Percentiles rank a stretch among this genome's conserved stretches.
These are phyloP conservation scores for Empidonax alnorum DNA, from an alignment of 2,113 vertebrate genomes.

Conservation along the genomic window DNA sequence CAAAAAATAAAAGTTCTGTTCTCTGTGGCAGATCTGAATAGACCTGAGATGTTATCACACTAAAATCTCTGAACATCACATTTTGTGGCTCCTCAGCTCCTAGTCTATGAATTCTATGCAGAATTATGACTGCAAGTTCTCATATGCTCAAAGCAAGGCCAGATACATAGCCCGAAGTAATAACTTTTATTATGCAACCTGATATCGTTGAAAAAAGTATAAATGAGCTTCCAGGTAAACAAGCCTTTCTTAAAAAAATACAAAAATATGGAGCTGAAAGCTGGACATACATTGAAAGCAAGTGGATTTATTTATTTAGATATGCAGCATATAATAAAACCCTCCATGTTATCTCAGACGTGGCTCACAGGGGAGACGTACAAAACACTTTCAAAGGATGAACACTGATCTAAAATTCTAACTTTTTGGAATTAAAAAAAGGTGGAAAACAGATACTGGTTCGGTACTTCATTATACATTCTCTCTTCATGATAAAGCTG, in stretches of 20 bases:
- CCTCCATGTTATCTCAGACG: background rate
- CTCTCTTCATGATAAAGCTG: background rate
- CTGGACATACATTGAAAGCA: background rate
- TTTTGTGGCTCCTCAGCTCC: background rate
- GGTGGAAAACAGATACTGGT: background rate
- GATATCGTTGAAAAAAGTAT: background rate
- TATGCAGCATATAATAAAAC: background rate
- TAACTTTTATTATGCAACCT: background rate
- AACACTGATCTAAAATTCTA: background rate
- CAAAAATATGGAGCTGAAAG: background rate
- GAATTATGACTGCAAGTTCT: background rate
- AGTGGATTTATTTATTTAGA: background rate
- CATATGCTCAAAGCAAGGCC: background rate
- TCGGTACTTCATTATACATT: background rate
- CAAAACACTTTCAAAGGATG: background rate
- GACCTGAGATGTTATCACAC: background rate
- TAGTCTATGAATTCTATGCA: background rate
- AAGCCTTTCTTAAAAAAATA: background rate
- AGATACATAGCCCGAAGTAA: background rate
- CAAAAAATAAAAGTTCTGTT: background rate
- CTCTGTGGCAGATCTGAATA: background rate
- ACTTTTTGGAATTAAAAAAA: background rate
- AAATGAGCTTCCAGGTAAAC: background rate
- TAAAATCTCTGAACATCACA: background rate
- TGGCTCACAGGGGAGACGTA: background rate